Base-by-base conservation (phyloP, 2,113 vertebrate genomes). In the Neoarius graeffei region DNA sequence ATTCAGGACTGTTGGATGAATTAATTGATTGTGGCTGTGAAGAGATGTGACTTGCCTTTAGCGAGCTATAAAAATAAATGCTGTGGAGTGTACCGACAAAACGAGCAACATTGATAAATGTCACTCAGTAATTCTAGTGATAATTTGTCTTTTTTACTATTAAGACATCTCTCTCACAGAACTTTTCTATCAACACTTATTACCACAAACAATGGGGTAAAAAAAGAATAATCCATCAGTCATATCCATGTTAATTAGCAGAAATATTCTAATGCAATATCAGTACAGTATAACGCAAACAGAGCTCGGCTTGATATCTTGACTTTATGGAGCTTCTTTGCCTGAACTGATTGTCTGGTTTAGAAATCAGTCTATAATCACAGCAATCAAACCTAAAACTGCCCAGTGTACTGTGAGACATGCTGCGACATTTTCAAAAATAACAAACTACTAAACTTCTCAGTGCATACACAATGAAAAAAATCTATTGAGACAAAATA, bases 1-100 rank as follows among this genome's bases (percentile, higher is more conserved):
- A 73, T 85, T 88, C 86, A 59, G n/a, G 77, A 66, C 10, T 82
- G 84, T 71, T 62, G 77, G 77, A 80, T 48, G 86, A 89, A 83
- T 83, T 89, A 87, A 89, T 85, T 85, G 88, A 87, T 86, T 79
- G 57, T 1, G n/a, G 52, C 17, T 54, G 23, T 66, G 69, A 64
- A 48, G 84, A 84, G 76, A 27, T n/a, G 66, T 57, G 77, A 81
- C 27, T 57, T 81, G 52, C 57, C 57, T 77, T 77, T 62, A 62
- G 25, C 35, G 27, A 50, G 59, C 71, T 27, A 23, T 35, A 50
- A 64, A 23, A 48, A 42, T 23, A 66, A 35, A 76, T 42, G 71
- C 20, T 56, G 35, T 30, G n/a, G 57, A 69, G 13, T 15, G 1
- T 17, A n/a, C 19, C 50, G 60, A 56, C 25, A 30, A 42, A 69